Evolutionary conservation across 2,113 vertebrate species (phyloP).

Genomic region (Sardina pilchardus): DNA sequence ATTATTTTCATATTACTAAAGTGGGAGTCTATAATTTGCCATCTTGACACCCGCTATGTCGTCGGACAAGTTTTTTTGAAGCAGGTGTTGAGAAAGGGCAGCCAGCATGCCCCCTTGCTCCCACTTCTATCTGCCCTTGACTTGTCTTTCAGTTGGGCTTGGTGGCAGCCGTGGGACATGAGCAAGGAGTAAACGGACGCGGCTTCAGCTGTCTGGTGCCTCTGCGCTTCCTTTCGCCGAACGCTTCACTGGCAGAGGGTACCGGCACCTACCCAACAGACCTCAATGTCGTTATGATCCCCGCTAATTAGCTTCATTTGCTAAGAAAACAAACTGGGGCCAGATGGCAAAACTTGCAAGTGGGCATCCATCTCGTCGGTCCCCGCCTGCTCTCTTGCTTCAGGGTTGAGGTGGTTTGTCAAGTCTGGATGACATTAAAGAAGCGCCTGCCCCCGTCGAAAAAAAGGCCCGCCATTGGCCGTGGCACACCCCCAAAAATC

Average conservation of each 20-base stretch:
- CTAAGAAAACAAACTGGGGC: conserved; percentile 70
- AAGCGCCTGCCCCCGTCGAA: conserved; percentile 18
- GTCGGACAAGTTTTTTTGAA: not conserved
- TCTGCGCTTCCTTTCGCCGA: conserved; percentile 47
- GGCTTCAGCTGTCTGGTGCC: conserved; percentile 44
- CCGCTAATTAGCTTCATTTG: conserved; percentile 73
- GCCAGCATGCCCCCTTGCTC: not conserved
- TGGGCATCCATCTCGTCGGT: conserved; percentile 68
- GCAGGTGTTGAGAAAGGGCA: not conserved
- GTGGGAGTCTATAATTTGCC: not conserved
- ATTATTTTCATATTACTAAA: not conserved
- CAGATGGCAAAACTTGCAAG: conserved; percentile 73
- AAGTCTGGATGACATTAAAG: conserved; percentile 27
- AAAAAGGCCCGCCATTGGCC: not conserved
- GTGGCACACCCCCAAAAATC: not conserved
- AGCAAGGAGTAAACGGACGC: not conserved
- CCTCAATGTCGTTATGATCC: conserved; percentile 61
- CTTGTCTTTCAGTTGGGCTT: too few species aligned
- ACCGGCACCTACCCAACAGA: conserved; percentile 57
- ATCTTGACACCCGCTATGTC: not conserved
- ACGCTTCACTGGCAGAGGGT: conserved; percentile 57
- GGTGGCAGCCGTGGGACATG: not conserved
- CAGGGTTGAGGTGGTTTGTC: conserved; percentile 43
- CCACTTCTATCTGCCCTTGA: not conserved
- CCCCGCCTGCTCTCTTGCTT: conserved; percentile 58